These are phyloP conservation scores for Hirtodrosophila confusa DNA, from an alignment of 2,888 invertebrate species.

Conservation along the genomic window DNA sequence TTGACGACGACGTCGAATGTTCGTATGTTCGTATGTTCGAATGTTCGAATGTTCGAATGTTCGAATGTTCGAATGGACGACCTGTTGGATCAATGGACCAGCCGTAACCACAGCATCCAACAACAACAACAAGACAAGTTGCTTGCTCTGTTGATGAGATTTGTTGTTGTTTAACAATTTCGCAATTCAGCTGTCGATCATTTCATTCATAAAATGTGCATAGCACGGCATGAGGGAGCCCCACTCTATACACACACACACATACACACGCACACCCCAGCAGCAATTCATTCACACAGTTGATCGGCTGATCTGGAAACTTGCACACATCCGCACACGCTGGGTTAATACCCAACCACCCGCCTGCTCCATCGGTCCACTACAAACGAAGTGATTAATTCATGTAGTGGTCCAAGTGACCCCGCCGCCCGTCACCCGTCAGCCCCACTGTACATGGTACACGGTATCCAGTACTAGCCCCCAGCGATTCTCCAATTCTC, in stretches of 20 bases:
- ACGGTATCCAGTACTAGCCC: slow-evolving; percentile 24
- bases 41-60: neutral
- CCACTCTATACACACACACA: slow-evolving; percentile 18
- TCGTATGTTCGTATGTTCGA: slow-evolving; percentile 22
- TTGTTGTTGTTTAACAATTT: slow-evolving; percentile 71
- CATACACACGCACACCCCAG: slow-evolving; percentile 19
- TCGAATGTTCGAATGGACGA: slow-evolving; percentile 32
- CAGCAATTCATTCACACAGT: slow-evolving; percentile 61
- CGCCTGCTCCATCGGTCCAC: slow-evolving; percentile 69
- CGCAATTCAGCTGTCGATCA: slow-evolving; percentile 83
- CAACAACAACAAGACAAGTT: slow-evolving; percentile 18
- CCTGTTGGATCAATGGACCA: slow-evolving; percentile 75
- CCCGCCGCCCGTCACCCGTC: slow-evolving; percentile 2
- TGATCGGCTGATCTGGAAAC: slow-evolving; percentile 68
- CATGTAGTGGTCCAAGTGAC: slow-evolving; percentile 54
- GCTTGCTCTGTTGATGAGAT: slow-evolving; percentile 41
- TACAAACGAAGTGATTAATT: slow-evolving; percentile 80
- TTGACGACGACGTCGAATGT: slow-evolving; percentile 22
- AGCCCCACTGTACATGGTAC: neutral
- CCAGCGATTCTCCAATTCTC: slow-evolving; percentile 61
- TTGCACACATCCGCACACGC: slow-evolving; percentile 74
- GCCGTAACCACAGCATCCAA: slow-evolving; percentile 10
- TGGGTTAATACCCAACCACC: slow-evolving; percentile 67
- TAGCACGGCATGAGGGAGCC: slow-evolving; percentile 49
- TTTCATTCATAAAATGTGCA: slow-evolving; percentile 80